Evolutionary conservation across 2,797 vertebrate species (phyloP).

Genomic region (Myiotriccus ornatus): DNA sequence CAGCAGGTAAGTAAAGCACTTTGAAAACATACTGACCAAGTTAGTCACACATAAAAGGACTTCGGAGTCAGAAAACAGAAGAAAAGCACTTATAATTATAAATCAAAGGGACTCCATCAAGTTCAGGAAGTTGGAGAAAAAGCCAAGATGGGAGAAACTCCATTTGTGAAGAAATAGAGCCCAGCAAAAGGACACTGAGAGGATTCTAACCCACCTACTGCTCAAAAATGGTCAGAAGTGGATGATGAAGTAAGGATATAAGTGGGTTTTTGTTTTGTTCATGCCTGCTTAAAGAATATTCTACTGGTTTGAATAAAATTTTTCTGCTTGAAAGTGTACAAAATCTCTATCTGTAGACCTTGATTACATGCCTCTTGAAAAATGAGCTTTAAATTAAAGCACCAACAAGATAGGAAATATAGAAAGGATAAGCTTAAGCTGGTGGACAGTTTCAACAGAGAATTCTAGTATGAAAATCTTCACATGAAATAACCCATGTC

Average conservation of each 20-base stretch:
- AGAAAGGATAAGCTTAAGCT: background rate
- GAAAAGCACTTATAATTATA: background rate
- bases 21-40: constrained; percentile 16
- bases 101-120: constrained; percentile 5
- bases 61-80: background rate
- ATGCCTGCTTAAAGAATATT: background rate
- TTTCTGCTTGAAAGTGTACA: background rate
- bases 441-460: background rate
- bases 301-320: background rate
- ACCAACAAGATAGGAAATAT: background rate
- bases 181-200: background rate
- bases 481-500: background rate
- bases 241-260: background rate
- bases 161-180: background rate
- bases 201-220: background rate
- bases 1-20: background rate
- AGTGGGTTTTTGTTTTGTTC: background rate
- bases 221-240: background rate
- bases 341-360: background rate
- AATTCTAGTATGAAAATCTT: background rate
- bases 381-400: background rate
- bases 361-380: background rate
- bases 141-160: background rate
- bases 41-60: constrained; percentile 24
- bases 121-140: background rate